A percentile compares a stretch with the other conserved stretches of the same genome.
Evolutionary conservation across 1,140 invertebrate genomes (phyloP).

Genomic region (Lordiphosa mommai): DNA sequence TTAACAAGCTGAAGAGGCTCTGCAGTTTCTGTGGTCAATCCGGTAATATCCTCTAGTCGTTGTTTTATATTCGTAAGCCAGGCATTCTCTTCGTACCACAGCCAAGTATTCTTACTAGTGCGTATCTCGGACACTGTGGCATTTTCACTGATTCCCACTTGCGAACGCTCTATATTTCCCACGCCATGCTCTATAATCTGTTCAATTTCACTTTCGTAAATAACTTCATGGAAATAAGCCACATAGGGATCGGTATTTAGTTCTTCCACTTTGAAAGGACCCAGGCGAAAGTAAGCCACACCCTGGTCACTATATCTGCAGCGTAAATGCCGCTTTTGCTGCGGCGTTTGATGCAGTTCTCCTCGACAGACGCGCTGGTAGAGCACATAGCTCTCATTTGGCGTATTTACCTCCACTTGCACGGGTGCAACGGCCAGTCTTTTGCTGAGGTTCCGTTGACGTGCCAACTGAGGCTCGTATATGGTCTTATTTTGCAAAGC

Average conservation of each 20-base stretch:
- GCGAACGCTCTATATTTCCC: conserved; percentile 87
- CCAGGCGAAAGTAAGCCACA: conserved; percentile 88
- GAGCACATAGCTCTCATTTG: conserved; percentile 14
- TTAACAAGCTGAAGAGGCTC: conserved; percentile 85
- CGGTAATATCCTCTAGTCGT: conserved; percentile 87
- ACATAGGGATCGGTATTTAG: conserved; percentile 91
- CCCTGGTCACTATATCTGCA: conserved; percentile 88
- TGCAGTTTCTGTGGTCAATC: conserved; percentile 88
- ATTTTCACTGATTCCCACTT: conserved; percentile 83
- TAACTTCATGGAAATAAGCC: conserved; percentile 91
- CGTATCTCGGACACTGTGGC: conserved; percentile 86
- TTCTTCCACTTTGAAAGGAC: conserved; percentile 95
- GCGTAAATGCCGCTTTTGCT: conserved; percentile 63
- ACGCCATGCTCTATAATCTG: conserved; percentile 91
- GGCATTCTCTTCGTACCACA: conserved; percentile 89
- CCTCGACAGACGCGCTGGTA: conserved; percentile 93
- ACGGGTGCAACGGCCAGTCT: too few relatives aligned
- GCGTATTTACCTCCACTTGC: neutral
- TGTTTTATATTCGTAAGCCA: conserved; percentile 80
- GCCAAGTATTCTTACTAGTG: conserved; percentile 98
- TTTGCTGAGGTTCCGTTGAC: conserved; percentile 1
- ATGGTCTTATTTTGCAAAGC: conserved; percentile 22
- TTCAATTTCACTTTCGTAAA: conserved; percentile 79
- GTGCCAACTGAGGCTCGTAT: conserved; percentile 22
- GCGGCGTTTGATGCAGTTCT: conserved; percentile 81